A percentile compares a stretch with the other conserved stretches of the same genome.
Evolutionary conservation across 2,113 vertebrate genomes (phyloP).

Genomic region (Petromus typicus): DNA sequence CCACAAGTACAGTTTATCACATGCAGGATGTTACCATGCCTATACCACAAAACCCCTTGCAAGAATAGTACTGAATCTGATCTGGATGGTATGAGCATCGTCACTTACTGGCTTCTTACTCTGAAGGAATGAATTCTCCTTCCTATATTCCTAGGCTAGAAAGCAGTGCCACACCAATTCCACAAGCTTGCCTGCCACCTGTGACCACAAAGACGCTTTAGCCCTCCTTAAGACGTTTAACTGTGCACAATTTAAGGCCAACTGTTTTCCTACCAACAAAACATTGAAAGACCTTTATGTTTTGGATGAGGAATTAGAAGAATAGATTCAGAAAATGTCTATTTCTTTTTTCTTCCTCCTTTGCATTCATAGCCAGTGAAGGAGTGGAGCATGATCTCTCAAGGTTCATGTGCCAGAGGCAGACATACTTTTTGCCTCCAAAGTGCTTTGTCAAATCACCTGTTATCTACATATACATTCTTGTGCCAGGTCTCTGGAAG

Average conservation of each 20-base stretch:
- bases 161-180: background rate
- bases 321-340: background rate
- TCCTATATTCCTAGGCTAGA: background rate
- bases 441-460: conserved; percentile 74
- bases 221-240: background rate
- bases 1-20: conserved; percentile 77
- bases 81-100: background rate
- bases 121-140: background rate
- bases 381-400: background rate
- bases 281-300: background rate
- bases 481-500: conserved; percentile 74
- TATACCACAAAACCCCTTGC: conserved; percentile 65
- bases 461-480: conserved; percentile 48
- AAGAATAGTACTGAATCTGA: conserved; percentile 61
- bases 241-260: background rate
- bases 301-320: conserved; percentile 1
- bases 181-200: background rate
- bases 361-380: background rate
- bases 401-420: conserved; percentile 56
- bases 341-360: background rate
- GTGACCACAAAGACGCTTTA: background rate
- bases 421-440: conserved; percentile 26
- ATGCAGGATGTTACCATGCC: conserved; percentile 70
- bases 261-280: background rate
- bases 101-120: background rate